phyloP scores from a whole-genome alignment of 1,140 invertebrate genomes.

The Choristoneura fumiferana region DNA sequence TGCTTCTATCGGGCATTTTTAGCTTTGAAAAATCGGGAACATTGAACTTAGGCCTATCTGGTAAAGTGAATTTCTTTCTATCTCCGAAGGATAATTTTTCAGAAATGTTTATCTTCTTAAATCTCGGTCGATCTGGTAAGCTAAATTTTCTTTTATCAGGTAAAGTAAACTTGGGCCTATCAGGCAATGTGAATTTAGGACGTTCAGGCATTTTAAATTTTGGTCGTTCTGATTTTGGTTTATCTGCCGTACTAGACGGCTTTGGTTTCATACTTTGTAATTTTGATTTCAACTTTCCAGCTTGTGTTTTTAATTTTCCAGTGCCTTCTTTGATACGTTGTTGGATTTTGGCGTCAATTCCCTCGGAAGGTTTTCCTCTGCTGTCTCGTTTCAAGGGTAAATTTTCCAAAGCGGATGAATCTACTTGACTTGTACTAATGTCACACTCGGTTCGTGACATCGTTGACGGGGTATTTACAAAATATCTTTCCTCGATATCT shows the following conservation, averaged over 20 bases:
- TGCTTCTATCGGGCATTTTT: constrained; percentile 80
- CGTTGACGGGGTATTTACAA: constrained; percentile 77
- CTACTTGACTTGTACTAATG: constrained; percentile 83
- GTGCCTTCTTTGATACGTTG: constrained; percentile 78
- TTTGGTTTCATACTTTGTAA: constrained; percentile 79
- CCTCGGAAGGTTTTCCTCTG: constrained; percentile 74
- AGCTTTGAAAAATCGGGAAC: constrained; percentile 81
- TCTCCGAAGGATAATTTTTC: constrained; percentile 80
- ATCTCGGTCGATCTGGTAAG: constrained; percentile 79
- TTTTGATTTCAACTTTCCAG: constrained; percentile 81
- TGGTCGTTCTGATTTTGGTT: constrained; percentile 75
- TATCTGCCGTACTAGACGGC: constrained; percentile 78
- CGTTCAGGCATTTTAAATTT: constrained; percentile 81
- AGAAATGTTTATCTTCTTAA: constrained; percentile 79
- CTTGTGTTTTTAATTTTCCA: constrained; percentile 80
- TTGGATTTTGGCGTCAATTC: constrained; percentile 69
- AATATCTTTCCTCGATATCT: constrained; percentile 78
- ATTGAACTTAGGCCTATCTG: constrained; percentile 79
- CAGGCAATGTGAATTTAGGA: constrained; percentile 79
- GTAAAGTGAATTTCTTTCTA: constrained; percentile 79
- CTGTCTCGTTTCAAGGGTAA: constrained; percentile 80
- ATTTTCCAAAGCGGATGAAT: constrained; percentile 82
- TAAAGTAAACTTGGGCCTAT: constrained; percentile 78
- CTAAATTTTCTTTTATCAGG: constrained; percentile 79
- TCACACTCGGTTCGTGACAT: constrained; percentile 83